Conservation (phyloP, 2,888 invertebrate species). For the Rotaria sp. region DNA sequence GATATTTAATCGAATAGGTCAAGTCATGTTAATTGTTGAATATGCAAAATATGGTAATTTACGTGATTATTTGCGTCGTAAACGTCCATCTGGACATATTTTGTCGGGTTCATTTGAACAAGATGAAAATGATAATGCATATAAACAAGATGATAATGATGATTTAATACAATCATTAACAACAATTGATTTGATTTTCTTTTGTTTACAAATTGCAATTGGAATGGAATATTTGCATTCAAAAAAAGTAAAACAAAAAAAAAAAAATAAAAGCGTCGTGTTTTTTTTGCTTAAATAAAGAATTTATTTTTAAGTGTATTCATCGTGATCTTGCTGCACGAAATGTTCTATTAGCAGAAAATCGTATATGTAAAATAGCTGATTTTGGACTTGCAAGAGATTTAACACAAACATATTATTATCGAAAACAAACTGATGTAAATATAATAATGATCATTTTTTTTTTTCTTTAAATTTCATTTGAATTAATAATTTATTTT, state of each 20-base stretch:
- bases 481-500: not conserved
- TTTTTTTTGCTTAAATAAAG: not conserved
- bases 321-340: conserved; percentile 41
- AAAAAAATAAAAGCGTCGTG: not conserved
- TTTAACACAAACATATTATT: conserved; percentile 38
- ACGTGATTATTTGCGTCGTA: conserved; percentile 36
- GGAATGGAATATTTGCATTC: conserved; percentile 40
- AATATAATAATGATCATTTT: not conserved
- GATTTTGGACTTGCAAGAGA: conserved; percentile 40
- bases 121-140: conserved; percentile 24
- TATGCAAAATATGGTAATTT: conserved; percentile 40
- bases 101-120: not conserved
- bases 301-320: not conserved
- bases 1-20: not conserved
- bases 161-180: not conserved
- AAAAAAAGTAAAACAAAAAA: conserved; percentile 32
- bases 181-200: conserved; percentile 33
- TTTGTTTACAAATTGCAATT: conserved; percentile 33
- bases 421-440: conserved; percentile 36
- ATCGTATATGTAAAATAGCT: conserved; percentile 39
- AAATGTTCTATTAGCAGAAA: conserved; percentile 39
- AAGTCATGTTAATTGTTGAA: conserved; percentile 35
- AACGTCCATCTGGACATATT: conserved; percentile 32
- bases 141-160: not conserved
- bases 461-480: too few species aligned